Conservation (phyloP, 2,113 vertebrate species). For the Leptodactylus fuscus region DNA sequence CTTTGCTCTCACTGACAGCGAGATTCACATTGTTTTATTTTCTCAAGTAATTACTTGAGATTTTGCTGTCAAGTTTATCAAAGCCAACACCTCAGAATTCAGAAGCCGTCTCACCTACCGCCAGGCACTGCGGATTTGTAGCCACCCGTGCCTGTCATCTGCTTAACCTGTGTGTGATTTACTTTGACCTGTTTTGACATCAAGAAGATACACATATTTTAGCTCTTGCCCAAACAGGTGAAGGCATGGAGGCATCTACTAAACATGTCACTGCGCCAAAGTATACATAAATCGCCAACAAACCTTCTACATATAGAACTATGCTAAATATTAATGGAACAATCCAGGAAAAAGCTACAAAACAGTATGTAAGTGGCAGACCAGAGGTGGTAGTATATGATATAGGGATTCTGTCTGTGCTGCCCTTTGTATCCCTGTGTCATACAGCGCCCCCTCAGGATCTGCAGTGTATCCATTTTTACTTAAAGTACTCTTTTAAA, state of each 20-base stretch:
- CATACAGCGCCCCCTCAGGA: background rate
- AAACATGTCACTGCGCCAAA: background rate
- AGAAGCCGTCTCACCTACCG: background rate
- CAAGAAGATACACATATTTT: constrained; percentile 21
- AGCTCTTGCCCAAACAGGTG: constrained; percentile 12
- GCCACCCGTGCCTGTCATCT: background rate
- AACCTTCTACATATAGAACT: background rate
- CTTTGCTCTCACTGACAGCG: background rate
- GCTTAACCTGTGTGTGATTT: constrained; percentile 25
- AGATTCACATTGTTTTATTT: background rate
- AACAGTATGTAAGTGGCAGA: background rate
- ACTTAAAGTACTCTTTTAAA: too few species aligned
- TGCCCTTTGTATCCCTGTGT: too few species aligned
- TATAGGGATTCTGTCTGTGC: too few species aligned
- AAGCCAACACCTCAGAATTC: background rate
- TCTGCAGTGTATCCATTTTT: too few species aligned
- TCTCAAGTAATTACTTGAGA: constrained; percentile 26
- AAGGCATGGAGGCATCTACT: background rate
- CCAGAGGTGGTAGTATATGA: too few species aligned
- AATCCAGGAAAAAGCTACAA: background rate
- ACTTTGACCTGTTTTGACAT: constrained; percentile 15
- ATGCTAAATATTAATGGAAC: background rate
- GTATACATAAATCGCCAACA: background rate
- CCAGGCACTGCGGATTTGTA: background rate
- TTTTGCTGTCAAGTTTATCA: constrained; percentile 19